Percentiles rank a stretch among this genome's conserved stretches.
These are phyloP conservation scores for Ischnura elegans DNA, from an alignment of 2,888 invertebrate genomes.

Conservation along the genomic window DNA sequence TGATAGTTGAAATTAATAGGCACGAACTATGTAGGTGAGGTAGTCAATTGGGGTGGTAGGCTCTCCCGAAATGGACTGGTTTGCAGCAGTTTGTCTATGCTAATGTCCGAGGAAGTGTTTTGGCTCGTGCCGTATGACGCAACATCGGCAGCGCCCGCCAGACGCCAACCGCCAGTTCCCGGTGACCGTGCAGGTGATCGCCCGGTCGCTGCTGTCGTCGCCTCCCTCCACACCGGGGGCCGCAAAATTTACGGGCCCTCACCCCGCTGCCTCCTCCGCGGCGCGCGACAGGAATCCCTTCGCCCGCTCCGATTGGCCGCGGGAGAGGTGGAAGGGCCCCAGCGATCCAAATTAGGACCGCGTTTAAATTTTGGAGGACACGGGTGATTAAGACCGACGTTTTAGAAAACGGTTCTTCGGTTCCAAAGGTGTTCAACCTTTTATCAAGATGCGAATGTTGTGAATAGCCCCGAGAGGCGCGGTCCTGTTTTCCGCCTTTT, in stretches of 20 bases:
- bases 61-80: neutral
- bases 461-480: neutral
- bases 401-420: neutral
- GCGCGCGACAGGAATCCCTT: neutral
- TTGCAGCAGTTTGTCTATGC: neutral
- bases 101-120: constrained; percentile 26
- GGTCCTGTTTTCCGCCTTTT: neutral
- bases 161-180: neutral
- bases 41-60: no score
- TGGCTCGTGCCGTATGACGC: neutral
- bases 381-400: neutral
- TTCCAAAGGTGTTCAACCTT: neutral
- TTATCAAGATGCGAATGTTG: constrained; percentile 8
- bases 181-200: neutral
- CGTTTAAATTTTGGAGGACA: neutral
- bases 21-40: no score
- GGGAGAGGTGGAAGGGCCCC: neutral
- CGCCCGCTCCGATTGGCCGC: neutral
- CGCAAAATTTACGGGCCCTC: neutral
- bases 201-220: neutral
- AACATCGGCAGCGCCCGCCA: neutral
- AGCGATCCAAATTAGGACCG: neutral
- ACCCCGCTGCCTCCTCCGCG: neutral
- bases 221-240: neutral
- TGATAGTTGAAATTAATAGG: no score